A percentile compares a stretch with the other conserved stretches of the same genome.
Evolutionary conservation across 2,797 vertebrate species (phyloP).

Genomic region (Agapornis canus): DNA sequence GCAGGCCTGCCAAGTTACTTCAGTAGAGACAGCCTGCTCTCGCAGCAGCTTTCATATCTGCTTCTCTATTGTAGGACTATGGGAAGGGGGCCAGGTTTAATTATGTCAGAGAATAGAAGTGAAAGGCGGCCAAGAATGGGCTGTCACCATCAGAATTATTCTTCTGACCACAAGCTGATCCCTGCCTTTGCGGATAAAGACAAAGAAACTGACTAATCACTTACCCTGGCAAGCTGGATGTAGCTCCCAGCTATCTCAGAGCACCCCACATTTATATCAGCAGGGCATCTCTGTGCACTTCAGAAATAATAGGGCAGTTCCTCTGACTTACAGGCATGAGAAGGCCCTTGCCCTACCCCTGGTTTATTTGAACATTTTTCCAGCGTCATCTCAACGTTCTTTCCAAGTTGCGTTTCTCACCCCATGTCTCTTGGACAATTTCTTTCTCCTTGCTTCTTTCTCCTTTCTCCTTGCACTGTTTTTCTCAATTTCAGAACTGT

Average conservation of each 20-base stretch:
- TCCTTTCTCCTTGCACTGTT: background rate
- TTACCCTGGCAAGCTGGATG: background rate
- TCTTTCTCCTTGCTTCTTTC: background rate
- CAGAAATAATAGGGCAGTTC: background rate
- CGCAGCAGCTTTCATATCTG: background rate
- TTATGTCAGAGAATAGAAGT: background rate
- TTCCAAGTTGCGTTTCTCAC: background rate
- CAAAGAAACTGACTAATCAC: background rate
- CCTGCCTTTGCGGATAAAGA: constrained; percentile 22
- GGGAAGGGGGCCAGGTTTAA: constrained; percentile 1
- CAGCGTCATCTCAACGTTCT: background rate
- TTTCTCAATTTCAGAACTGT: background rate
- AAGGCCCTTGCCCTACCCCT: background rate
- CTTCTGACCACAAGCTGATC: constrained; percentile 37
- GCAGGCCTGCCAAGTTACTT: fast-evolving
- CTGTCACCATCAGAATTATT: background rate
- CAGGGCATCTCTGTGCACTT: background rate
- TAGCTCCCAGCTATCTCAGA: background rate
- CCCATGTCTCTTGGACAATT: background rate
- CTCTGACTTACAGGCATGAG: background rate
- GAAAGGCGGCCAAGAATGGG: background rate
- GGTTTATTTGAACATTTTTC: background rate
- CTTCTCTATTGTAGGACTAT: background rate
- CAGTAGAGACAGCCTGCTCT: background rate
- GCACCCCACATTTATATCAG: background rate